Base-by-base conservation (phyloP, 2,888 invertebrate species). In the Xanthorhoe spadicearia region DNA sequence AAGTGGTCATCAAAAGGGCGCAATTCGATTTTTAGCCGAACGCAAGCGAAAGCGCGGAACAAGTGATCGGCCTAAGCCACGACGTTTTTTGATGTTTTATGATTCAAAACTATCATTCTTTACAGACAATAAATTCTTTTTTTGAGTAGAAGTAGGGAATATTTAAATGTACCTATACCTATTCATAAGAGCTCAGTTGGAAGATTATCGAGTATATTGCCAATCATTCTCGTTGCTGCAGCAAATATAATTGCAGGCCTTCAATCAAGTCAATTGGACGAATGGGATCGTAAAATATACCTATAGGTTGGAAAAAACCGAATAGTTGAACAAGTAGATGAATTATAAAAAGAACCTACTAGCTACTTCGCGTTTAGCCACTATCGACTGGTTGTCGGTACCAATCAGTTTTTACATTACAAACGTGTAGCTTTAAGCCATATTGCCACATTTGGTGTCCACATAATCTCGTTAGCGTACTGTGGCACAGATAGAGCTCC, bases 391-490 rank as follows among this genome's bases (percentile, higher is more conserved):
- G 28, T 32, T 32, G n/a, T 13, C 7, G 28, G 9, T 35, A 32
- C 18, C 48, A 38, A 51, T 52, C 43, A 43, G 2, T 13, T 53
- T 61, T 48, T 48, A 53, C 18, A 53, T 60, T n/a, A 43, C 43
- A 52, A 15, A 9, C 8, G 5, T 38, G 15, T 32, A 46, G 46
- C 43, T 46, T 48, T 23, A 59, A 54, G 43, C 55, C 7, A 56
- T 57, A 61, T 57, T 53, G 50, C 49, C 18, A 46, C 38, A 55
- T 46, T 46, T 28, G 49, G 50, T 66, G 61, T 61, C 66, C 61
- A 56, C 57, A 53, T 61, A 58, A 66, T 66, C 57, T 66, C 61
- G 58, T 66, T 66, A 53, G 66, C 35, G 61, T 15, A 48, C 61
- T 15, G 56, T 56, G 51, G 61, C 57, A 61, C 60, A 48, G 52